Percentiles rank a stretch among this genome's conserved stretches.
Evolutionary conservation across 2,797 vertebrate genomes (phyloP).

Genomic region (Sebastes iracundus): DNA sequence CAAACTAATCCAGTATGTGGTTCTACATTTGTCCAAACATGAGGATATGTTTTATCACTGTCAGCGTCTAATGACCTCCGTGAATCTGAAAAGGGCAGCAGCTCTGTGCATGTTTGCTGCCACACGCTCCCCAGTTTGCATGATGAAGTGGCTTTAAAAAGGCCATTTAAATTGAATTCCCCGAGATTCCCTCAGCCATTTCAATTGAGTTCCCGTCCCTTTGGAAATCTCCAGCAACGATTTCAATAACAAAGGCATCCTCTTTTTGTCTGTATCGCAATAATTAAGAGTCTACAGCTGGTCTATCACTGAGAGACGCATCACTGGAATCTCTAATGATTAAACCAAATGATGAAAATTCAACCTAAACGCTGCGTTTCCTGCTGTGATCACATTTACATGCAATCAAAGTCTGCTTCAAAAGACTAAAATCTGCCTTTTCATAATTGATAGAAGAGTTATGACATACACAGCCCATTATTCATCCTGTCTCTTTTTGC

Average conservation of each 20-base stretch:
- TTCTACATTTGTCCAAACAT: constrained; percentile 15
- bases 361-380: constrained; percentile 3
- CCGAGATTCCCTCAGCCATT: constrained; percentile 9
- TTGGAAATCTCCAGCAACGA: constrained; percentile 37
- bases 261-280: constrained; percentile 29
- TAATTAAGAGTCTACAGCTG: constrained; percentile 47
- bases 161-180: constrained; percentile 34
- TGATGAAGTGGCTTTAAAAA: constrained; percentile 51
- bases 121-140: constrained; percentile 25
- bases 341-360: constrained; percentile 5
- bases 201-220: constrained; percentile 26
- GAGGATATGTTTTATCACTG: constrained; percentile 39
- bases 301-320: constrained; percentile 12
- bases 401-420: constrained; percentile 30
- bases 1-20: constrained; percentile 21
- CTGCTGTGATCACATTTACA: constrained; percentile 45
- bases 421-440: constrained; percentile 23
- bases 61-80: constrained; percentile 48
- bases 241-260: constrained; percentile 47
- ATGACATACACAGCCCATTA: neutral
- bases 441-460: constrained; percentile 12
- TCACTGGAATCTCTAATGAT: constrained; percentile 19
- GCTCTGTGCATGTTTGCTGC: constrained; percentile 25
- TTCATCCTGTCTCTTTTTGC: constrained; percentile 16
- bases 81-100: constrained; percentile 47